Evolutionary conservation across 2,888 invertebrate genomes (phyloP), one percentile per base, ranked within the genome.

Genomic region (Mongoloraphidia duomilia): DNA sequence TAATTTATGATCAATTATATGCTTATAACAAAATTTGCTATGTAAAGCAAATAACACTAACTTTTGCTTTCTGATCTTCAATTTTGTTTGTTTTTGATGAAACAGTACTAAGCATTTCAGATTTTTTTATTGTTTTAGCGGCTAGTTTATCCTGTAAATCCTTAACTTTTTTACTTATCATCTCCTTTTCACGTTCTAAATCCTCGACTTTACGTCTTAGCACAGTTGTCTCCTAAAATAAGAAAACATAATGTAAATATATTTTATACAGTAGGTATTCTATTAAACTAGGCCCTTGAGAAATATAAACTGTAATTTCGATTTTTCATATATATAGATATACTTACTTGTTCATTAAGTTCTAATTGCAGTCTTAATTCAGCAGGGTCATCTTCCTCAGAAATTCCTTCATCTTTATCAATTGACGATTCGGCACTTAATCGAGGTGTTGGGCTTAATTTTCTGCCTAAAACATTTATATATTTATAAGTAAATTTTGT

Each of bases 351-450:
- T 67, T 93, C 92, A 62, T 87, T 86, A 44, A 92, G 74, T 66
- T 93, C 93, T 46, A 94, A 70, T 56, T 92, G 80, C 39, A 93
- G 74, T 60, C 88, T 80, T 50, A 92, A 68, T 65, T 93, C 91
- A 14, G 85, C 79, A 11, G 84, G 80, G 67, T 89, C 87, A 58
- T 90, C 90, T 60, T 84, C 80, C 60, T 83, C 84, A 9, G 83
- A 80, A 54, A 79, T 80, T 47, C 81, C 79, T 61, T 82, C 83
- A 61, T 82, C 80, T 61, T 83, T 84, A 60, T 82, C 83, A 54
- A 78, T 74, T 42, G 72, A 65, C 42, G 76, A 75, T 59, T 81
- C 80, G 57, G 80, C 77, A 13, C 77, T 74, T 49, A 81, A 71
- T 62, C 79, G 71, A 55, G 77, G 78, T 47, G 79, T 76, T 43